Conservation (phyloP, 2,797 vertebrate species). For the Phaenicophaeus curvirostris region DNA sequence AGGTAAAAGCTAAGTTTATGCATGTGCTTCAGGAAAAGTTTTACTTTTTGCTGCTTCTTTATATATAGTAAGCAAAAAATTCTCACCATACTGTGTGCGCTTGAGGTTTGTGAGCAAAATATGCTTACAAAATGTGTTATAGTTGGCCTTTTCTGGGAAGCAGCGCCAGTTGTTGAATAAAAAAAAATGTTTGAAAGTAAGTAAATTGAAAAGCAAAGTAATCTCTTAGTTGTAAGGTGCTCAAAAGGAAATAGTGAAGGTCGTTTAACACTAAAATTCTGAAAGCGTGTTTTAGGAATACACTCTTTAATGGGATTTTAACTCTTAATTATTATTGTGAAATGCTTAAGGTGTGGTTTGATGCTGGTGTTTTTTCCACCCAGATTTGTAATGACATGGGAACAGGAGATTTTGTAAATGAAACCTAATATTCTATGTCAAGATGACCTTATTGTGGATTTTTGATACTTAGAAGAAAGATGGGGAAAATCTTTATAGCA, state of each 20-base stretch:
- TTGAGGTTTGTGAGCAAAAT: background rate
- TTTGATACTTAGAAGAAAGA: too few species aligned
- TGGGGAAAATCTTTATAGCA: too few species aligned
- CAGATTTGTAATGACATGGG: rapidly evolving
- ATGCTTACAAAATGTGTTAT: rapidly evolving
- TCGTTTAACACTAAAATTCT: background rate
- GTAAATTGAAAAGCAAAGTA: background rate
- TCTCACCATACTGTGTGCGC: rapidly evolving
- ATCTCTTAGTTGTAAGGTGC: background rate
- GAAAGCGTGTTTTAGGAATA: rapidly evolving
- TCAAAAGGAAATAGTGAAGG: rapidly evolving
- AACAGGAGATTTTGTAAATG: too few species aligned
- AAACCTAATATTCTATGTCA: rapidly evolving
- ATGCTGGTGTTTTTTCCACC: rapidly evolving
- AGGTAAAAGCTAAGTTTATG: constrained; percentile 72
- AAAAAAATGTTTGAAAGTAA: background rate
- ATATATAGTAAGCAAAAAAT: too few species aligned
- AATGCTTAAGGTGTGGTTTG: too few species aligned
- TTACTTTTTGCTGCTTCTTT: rapidly evolving
- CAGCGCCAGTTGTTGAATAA: rapidly evolving
- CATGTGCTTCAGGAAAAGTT: rapidly evolving
- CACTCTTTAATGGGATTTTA: background rate
- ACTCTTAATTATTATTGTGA: background rate
- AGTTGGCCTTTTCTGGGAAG: background rate
- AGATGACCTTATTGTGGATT: too few species aligned